A percentile compares a stretch with the other conserved stretches of the same genome.
Conservation (phyloP, 2,888 invertebrate species). For the Aphodius granarius region DNA sequence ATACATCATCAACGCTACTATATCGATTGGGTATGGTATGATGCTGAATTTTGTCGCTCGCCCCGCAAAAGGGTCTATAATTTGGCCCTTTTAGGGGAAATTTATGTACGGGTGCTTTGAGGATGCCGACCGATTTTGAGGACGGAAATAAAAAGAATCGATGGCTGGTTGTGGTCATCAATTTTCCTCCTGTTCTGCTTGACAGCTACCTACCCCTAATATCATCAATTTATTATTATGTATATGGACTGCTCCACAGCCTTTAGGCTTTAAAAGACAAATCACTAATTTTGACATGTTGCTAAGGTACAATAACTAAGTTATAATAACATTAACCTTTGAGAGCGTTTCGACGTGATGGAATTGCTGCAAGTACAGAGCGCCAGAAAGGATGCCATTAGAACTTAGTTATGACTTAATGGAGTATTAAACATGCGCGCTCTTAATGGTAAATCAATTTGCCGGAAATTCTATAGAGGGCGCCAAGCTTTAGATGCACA, state of each 20-base stretch:
- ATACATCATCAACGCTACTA: background rate
- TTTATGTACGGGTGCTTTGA: background rate
- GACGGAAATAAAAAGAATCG: background rate
- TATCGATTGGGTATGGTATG: background rate
- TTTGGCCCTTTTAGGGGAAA: background rate
- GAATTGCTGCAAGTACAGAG: background rate
- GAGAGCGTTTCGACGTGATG: too few species aligned
- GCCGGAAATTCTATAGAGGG: background rate
- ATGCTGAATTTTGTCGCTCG: background rate
- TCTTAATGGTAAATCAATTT: background rate
- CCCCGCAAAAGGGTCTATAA: background rate
- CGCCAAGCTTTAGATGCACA: background rate
- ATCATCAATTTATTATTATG: background rate
- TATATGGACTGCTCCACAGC: background rate
- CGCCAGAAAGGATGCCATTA: background rate
- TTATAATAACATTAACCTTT: too few species aligned
- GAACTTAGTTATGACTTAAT: background rate
- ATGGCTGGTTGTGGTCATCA: background rate
- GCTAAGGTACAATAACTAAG: too few species aligned
- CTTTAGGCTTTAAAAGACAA: background rate
- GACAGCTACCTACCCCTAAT: background rate
- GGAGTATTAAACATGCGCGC: background rate
- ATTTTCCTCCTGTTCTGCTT: background rate
- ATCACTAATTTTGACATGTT: too few species aligned
- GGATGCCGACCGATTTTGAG: background rate